These are phyloP conservation scores for Gymnarchus niloticus DNA, from an alignment of 2,113 vertebrate species.

Conservation along the genomic window DNA sequence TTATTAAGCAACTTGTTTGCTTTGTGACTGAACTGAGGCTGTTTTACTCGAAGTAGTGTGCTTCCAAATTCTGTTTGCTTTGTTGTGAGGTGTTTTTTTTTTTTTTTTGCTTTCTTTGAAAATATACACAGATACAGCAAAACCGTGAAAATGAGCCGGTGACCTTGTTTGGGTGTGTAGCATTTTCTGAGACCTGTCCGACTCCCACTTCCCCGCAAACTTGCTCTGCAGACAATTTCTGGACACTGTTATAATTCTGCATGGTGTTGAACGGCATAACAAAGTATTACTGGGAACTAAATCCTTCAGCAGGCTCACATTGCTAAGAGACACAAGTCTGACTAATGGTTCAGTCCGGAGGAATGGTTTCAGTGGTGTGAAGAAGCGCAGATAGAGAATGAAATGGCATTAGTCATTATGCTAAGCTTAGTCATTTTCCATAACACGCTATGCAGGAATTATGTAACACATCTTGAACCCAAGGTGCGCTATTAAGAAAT, in stretches of 20 bases:
- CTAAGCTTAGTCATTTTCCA: not conserved
- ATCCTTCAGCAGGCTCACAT: constrained; percentile 46
- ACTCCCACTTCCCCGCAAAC: constrained; percentile 23
- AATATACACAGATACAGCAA: not conserved
- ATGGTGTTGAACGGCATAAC: constrained; percentile 33
- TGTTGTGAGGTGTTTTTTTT: too few relatives aligned
- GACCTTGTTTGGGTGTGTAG: not conserved
- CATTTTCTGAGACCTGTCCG: constrained; percentile 17
- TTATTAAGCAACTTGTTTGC: too few relatives aligned
- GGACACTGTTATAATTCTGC: constrained; percentile 33
- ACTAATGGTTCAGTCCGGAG: constrained; percentile 42
- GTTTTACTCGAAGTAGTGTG: too few relatives aligned
- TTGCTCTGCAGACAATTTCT: constrained; percentile 34
- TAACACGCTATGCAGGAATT: not conserved
- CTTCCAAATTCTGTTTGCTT: too few relatives aligned
- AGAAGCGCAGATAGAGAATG: not conserved
- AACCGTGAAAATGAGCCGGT: not conserved
- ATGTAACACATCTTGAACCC: not conserved
- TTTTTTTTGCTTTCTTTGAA: too few relatives aligned
- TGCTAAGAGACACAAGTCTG: constrained; percentile 51
- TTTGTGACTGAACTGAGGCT: too few relatives aligned
- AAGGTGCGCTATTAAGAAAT: not conserved
- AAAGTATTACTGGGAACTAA: constrained; percentile 40
- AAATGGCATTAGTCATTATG: not conserved
- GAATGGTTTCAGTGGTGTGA: constrained; percentile 25